A percentile compares a stretch with the other conserved stretches of the same genome.
Evolutionary conservation across 1,140 invertebrate genomes (phyloP).

Genomic region (Scaptodrosophila lebanonensis): DNA sequence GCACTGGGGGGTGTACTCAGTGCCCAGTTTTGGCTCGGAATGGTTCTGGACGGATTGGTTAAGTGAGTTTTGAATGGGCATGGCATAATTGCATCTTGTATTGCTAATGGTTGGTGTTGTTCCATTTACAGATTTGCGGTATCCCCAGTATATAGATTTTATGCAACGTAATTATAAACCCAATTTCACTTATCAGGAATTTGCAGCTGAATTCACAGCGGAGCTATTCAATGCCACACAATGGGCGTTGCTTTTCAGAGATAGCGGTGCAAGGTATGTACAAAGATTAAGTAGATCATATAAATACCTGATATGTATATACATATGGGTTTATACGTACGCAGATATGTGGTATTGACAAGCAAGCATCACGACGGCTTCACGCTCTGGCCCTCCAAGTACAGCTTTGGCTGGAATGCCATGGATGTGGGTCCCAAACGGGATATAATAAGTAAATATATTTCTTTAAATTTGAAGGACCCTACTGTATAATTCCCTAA

Average conservation of each 20-base stretch:
- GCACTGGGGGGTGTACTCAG: conserved; percentile 95
- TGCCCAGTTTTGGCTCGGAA: conserved; percentile 89
- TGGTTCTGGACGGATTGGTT: conserved; percentile 93
- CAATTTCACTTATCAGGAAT: conserved; percentile 91
- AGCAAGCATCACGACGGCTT: conserved; percentile 97
- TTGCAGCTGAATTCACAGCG: conserved; percentile 87
- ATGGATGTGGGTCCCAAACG: conserved; percentile 89
- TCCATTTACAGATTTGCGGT: conserved; percentile 33
- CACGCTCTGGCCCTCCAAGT: conserved; percentile 91
- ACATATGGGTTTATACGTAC: not conserved
- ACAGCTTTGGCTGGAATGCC: conserved; percentile 94
- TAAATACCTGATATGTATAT: too few relatives aligned
- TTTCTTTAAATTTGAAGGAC: conserved; percentile 17
- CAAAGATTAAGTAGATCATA: too few relatives aligned
- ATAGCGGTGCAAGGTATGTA: conserved; percentile 88
- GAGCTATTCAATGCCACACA: conserved; percentile 88
- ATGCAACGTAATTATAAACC: conserved; percentile 88
- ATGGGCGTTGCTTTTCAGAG: conserved; percentile 86
- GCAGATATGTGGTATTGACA: conserved; percentile 91
- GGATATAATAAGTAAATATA: conserved; percentile 84
- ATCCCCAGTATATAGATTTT: conserved; percentile 79
- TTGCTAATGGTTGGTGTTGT: not conserved
- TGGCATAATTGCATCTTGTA: not conserved
- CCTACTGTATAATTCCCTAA: not conserved
- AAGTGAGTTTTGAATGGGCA: conserved; percentile 75